Conservation (phyloP, 1,140 invertebrate genomes). For the Saccostrea cuccullata region DNA sequence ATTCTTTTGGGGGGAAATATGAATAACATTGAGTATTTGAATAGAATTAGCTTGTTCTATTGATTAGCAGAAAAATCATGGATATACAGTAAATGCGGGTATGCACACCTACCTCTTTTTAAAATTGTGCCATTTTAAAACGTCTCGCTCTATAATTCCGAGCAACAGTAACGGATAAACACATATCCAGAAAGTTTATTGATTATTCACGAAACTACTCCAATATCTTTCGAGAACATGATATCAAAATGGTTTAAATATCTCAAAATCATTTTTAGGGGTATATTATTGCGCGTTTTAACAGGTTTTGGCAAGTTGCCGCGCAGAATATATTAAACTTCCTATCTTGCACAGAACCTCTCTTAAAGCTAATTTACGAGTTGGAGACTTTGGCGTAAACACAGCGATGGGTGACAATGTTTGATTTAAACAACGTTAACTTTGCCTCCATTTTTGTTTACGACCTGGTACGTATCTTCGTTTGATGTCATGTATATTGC, state of each 20-base stretch:
- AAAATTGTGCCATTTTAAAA: not conserved
- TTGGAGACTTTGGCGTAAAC: not conserved
- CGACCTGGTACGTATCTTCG: not conserved
- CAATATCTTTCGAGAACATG: not conserved
- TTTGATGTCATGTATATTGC: too few species aligned
- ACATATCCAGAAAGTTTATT: not conserved
- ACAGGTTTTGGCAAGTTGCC: slow-evolving; percentile 6
- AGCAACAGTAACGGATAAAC: not conserved
- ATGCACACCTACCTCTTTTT: not conserved
- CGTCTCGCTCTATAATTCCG: not conserved
- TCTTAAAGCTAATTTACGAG: not conserved
- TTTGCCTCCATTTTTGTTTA: not conserved
- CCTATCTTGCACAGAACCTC: not conserved
- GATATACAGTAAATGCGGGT: too few species aligned
- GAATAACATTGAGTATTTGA: too few species aligned
- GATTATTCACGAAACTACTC: too few species aligned
- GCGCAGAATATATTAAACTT: not conserved
- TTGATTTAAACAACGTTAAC: not conserved
- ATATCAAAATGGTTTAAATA: not conserved
- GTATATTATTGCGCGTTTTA: not conserved
- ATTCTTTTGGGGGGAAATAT: too few species aligned
- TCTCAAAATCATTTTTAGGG: not conserved
- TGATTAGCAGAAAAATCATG: too few species aligned
- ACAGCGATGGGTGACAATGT: not conserved
- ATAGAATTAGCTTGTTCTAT: too few species aligned